Evolutionary conservation across 1,140 invertebrate species (phyloP).

Genomic region (Holotrichia oblita): DNA sequence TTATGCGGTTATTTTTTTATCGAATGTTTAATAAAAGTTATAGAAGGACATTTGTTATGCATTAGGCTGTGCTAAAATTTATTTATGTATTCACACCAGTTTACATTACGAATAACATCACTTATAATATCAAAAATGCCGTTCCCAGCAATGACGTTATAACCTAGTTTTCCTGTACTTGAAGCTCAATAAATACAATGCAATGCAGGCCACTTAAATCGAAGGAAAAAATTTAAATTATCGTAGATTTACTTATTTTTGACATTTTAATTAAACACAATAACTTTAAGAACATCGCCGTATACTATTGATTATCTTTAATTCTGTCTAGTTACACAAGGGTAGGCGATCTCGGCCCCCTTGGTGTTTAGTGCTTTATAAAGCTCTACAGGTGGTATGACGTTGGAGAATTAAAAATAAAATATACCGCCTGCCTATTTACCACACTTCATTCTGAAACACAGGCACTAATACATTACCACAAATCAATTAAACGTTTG

Average conservation of each 20-base stretch:
- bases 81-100: too few relatives aligned
- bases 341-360: not conserved
- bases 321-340: not conserved
- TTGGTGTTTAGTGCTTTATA: not conserved
- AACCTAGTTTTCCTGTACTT: too few relatives aligned
- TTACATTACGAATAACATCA: too few relatives aligned
- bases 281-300: not conserved
- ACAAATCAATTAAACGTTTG: not conserved
- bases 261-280: constrained; percentile 1
- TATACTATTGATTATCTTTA: constrained; percentile 10
- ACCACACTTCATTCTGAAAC: not conserved
- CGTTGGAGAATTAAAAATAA: constrained; percentile 32
- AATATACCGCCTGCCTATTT: not conserved
- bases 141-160: too few relatives aligned
- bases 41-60: too few relatives aligned
- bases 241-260: constrained; percentile 3
- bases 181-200: too few relatives aligned
- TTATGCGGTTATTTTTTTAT: too few relatives aligned
- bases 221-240: too few relatives aligned
- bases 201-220: too few relatives aligned
- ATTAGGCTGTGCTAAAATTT: too few relatives aligned
- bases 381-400: constrained; percentile 22
- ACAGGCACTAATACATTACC: not conserved
- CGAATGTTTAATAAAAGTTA: too few relatives aligned
- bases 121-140: too few relatives aligned